phyloP scores from a whole-genome alignment of 2,113 vertebrate genomes.

The Vidua chalybeata region DNA sequence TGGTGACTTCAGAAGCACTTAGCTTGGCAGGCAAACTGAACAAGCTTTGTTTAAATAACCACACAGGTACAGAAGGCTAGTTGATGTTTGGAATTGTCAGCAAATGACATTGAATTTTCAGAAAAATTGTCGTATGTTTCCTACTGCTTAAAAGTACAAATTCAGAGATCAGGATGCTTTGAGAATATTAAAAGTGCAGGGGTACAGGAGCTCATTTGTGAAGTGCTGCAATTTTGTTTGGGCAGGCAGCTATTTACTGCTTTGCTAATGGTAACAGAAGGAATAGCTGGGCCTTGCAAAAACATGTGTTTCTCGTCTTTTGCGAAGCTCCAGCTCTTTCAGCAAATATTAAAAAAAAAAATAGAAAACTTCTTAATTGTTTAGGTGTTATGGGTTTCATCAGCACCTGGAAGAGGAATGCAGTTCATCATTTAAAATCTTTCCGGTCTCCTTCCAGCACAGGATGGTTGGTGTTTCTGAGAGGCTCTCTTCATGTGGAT shows the following conservation, averaged over 20 bases:
- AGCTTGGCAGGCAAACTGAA: slow-evolving; percentile 26
- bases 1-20: background rate
- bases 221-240: background rate
- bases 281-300: background rate
- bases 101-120: background rate
- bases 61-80: slow-evolving; percentile 14
- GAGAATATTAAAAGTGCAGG: background rate
- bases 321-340: background rate
- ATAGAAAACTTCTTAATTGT: background rate
- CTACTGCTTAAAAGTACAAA: background rate
- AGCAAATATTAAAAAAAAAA: background rate
- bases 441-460: background rate
- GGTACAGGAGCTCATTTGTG: background rate
- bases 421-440: background rate
- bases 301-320: background rate
- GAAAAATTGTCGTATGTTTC: background rate
- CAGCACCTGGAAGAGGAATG: background rate
- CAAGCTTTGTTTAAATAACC: slow-evolving; percentile 3
- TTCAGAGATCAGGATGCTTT: background rate
- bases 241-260: background rate
- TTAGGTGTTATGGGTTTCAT: background rate
- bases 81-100: background rate
- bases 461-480: background rate
- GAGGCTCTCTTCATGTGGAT: background rate
- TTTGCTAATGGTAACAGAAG: background rate